These are phyloP conservation scores for Papilio polytes DNA, from an alignment of 1,140 invertebrate genomes.

Conservation along the genomic window DNA sequence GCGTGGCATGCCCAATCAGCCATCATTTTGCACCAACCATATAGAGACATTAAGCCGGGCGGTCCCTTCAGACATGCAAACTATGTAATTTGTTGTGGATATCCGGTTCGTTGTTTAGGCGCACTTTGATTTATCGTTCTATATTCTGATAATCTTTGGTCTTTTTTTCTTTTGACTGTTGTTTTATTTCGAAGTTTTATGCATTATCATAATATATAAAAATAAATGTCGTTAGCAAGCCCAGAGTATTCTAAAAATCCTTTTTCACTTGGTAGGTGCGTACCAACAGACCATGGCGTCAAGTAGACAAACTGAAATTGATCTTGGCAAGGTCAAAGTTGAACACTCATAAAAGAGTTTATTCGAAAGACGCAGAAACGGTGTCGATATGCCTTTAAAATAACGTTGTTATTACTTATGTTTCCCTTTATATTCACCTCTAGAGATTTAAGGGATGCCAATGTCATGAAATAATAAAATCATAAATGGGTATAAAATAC, in stretches of 20 bases:
- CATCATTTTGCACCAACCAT: constrained; percentile 66
- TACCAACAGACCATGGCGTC: background rate
- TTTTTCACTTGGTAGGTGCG: background rate
- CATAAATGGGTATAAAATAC: too few relatives aligned
- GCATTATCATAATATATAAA: too few relatives aligned
- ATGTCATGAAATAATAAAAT: background rate
- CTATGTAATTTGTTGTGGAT: constrained; percentile 39
- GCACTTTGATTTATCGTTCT: constrained; percentile 48
- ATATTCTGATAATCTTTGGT: background rate
- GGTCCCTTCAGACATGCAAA: constrained; percentile 55
- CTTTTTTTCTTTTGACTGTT: background rate
- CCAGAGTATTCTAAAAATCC: background rate
- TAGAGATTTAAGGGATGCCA: background rate
- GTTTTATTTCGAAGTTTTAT: background rate
- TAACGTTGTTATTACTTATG: constrained; percentile 22
- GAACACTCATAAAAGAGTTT: background rate
- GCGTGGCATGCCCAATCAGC: constrained; percentile 59
- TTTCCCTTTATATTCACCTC: constrained; percentile 21
- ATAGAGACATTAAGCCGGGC: constrained; percentile 63
- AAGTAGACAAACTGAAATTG: constrained; percentile 12
- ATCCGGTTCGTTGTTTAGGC: constrained; percentile 55
- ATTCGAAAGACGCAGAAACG: background rate
- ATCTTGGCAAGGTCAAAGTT: background rate
- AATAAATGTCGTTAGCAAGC: too few relatives aligned
- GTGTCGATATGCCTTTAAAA: constrained; percentile 25